These are phyloP conservation scores for Mesembrinibis cayennensis DNA, from an alignment of 2,113 vertebrate species.

Conservation along the genomic window DNA sequence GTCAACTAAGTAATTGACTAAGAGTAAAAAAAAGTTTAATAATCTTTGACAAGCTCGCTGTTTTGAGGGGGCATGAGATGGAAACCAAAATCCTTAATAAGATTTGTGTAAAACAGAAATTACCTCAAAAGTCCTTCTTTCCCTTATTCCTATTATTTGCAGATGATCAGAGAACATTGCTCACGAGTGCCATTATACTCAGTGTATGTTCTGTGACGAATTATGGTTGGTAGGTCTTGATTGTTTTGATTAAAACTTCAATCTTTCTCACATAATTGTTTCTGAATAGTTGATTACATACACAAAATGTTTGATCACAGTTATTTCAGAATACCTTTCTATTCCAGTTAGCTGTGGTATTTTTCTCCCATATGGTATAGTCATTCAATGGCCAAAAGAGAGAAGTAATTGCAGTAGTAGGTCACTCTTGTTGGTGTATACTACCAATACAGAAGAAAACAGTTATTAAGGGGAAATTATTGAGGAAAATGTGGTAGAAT, in stretches of 20 bases:
- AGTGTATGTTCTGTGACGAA: neutral
- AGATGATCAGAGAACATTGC: neutral
- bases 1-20: neutral
- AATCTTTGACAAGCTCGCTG: neutral
- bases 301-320: accelerated
- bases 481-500: neutral
- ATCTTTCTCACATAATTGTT: neutral
- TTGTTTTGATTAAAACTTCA: neutral
- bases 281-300: neutral
- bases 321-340: neutral
- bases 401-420: neutral
- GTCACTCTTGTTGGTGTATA: neutral
- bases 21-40: neutral
- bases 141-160: neutral
- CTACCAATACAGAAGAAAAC: neutral
- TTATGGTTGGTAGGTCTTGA: neutral
- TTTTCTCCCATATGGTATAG: neutral
- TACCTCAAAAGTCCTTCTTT: neutral
- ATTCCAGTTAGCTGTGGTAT: neutral
- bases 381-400: neutral
- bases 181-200: neutral
- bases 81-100: neutral
- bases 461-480: neutral
- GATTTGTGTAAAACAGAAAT: neutral
- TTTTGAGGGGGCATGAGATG: neutral